Evolutionary conservation across 2,113 vertebrate species (phyloP), one percentile per base, ranked within the genome.

Genomic region (Podilymbus podiceps): DNA sequence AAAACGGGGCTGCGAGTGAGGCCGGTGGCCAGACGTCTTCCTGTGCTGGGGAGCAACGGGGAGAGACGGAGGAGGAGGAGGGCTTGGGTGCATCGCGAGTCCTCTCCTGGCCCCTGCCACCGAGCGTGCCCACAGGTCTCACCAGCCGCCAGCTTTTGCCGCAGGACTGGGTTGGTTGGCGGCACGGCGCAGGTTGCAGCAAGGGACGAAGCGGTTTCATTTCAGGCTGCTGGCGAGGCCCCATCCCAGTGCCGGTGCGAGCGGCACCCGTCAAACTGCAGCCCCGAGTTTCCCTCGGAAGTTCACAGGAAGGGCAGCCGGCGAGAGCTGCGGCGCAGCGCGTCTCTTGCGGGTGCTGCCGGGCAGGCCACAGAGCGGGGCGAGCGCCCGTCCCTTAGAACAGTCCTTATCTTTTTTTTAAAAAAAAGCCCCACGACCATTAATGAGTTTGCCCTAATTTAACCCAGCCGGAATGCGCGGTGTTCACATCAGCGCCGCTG

Each of bases 401-500:
- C n/a, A n/a, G n/a, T n/a, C n/a, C n/a, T n/a, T n/a, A n/a, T n/a
- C n/a, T n/a, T n/a, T n/a, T n/a, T n/a, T n/a, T n/a, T n/a, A n/a
- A n/a, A n/a, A n/a, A n/a, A n/a, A n/a, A n/a, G n/a, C n/a, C n/a
- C n/a, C n/a, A n/a, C n/a, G n/a, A n/a, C n/a, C n/a, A n/a, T n/a
- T n/a, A n/a, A n/a, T n/a, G n/a, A n/a, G n/a, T n/a, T n/a, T n/a
- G n/a, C n/a, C n/a, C n/a, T n/a, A n/a, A n/a, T n/a, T n/a, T n/a
- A n/a, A n/a, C n/a, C n/a, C n/a, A n/a, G n/a, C n/a, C n/a, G n/a
- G n/a, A n/a, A n/a, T n/a, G n/a, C n/a, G n/a, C n/a, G n/a, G n/a
- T n/a, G n/a, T n/a, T n/a, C n/a, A n/a, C n/a, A n/a, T n/a, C n/a
- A 8, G 15, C 1, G 4, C 3, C 4, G 15, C 8, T 3, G 20